phyloP scores from a whole-genome alignment of 2,113 vertebrate genomes.

The Trachemys scripta region DNA sequence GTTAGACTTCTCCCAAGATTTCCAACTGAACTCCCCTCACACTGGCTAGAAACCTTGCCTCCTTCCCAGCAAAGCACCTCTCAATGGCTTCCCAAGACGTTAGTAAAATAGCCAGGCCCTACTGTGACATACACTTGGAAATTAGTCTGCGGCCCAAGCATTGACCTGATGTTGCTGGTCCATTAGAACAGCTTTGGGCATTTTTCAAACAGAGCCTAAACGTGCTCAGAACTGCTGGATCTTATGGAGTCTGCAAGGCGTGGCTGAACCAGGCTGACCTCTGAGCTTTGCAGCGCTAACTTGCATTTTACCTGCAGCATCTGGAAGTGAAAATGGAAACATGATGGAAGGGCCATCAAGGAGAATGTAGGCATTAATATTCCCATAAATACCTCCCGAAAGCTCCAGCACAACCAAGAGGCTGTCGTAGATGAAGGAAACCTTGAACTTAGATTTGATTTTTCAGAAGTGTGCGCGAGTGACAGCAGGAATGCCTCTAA shows the following conservation, averaged over 20 bases:
- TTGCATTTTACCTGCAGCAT: conserved; percentile 48
- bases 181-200: neutral
- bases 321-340: conserved; percentile 62
- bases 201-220: neutral
- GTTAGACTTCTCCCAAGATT: neutral
- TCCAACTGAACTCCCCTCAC: neutral
- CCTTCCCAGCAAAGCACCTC: neutral
- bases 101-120: neutral
- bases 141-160: neutral
- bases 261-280: neutral
- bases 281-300: neutral
- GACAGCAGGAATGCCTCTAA: conserved; percentile 54
- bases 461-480: conserved; percentile 35
- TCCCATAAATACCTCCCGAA: conserved; percentile 14
- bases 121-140: neutral
- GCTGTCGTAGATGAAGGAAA: conserved; percentile 37
- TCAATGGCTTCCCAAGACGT: neutral
- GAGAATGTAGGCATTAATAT: conserved; percentile 48
- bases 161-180: fast-evolving
- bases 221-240: neutral
- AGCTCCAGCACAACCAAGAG: neutral
- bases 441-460: conserved; percentile 23
- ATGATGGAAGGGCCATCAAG: conserved; percentile 57
- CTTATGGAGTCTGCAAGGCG: neutral
- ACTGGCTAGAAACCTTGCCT: neutral